Conservation (phyloP, 2,113 vertebrate species). For the Psittacula cyanocephala region DNA sequence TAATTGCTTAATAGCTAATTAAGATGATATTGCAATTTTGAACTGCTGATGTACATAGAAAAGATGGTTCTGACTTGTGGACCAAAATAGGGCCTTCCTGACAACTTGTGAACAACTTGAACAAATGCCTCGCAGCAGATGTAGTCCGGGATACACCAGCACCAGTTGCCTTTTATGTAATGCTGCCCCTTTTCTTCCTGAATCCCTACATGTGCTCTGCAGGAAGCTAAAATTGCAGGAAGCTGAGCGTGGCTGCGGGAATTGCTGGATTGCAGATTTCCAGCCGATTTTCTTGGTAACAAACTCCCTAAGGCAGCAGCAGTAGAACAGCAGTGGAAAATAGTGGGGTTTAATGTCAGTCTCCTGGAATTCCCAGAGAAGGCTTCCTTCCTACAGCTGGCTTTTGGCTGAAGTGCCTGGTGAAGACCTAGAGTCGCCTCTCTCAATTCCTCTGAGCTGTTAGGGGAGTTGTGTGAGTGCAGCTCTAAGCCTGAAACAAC, state of each 20-base stretch:
- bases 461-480: not conserved
- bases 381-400: not conserved
- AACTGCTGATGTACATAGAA: not conserved
- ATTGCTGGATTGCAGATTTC: not conserved
- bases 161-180: not conserved
- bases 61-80: not conserved
- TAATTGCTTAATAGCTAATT: not conserved
- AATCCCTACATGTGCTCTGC: not conserved
- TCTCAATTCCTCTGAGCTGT: not conserved
- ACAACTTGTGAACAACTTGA: not conserved
- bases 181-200: not conserved
- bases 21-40: not conserved
- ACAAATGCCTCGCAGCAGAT: not conserved
- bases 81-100: slow-evolving; percentile 37
- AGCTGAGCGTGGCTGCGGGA: not conserved
- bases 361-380: not conserved
- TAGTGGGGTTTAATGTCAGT: not conserved
- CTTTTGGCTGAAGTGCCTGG: not conserved
- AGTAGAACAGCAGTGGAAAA: not conserved
- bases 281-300: not conserved
- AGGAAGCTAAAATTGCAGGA: not conserved
- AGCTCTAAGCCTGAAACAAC: not conserved
- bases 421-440: not conserved
- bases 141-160: not conserved
- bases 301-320: not conserved